Base-by-base conservation (phyloP, 1,140 invertebrate species). In the Drosophila jambulina region DNA sequence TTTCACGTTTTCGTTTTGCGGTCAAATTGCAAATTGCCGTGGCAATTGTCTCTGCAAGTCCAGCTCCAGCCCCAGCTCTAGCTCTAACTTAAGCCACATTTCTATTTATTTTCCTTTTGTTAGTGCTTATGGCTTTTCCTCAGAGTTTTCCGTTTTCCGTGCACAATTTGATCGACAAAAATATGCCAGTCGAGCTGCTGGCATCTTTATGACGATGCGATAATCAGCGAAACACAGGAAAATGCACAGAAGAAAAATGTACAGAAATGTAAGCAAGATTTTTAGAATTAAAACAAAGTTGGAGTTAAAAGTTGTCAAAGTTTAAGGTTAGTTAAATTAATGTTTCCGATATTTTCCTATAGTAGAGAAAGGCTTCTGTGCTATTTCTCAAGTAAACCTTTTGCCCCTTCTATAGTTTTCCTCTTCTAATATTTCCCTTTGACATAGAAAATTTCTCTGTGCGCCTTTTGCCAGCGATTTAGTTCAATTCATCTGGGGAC, bases 1-100 rank as follows among this genome's bases (percentile, higher is more conserved):
- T 62, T 78, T 82, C 67, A 75, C 82, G 80, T 88, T 78, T 49
- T 84, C 48, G 67, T 79, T 86, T 90, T 88, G 84, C 85, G 84
- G 84, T 90, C 85, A 88, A 88, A 80, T 87, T 80, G 83, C 59
- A 88, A 87, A 87, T 90, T 87, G 77, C 46, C 56, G 64, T 61
- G 81, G 40, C 56, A 78, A 72, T 82, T 65, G 80, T 85, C 65
- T 78, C 69, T 61, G 64, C 42, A 19, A 71, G 46, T 61, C 63
- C 63, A 64, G 40, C 62, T 80, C 45, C 57, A 64, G 38, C 40
- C 54, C 42, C 61, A 64, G 38, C 40, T 62, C 42, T 10, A 36
- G 2, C 57, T 63, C 58, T 25, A 38, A 17, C 53, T 36, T 54
- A n/a, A 12, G 53, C 53, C 5, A 54, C 62, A 58, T 54, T 49